Evolutionary conservation across 30 jellyfish, hydroid and myxozoan species (phyloP).

Genomic region (Rhopilema esculentum): DNA sequence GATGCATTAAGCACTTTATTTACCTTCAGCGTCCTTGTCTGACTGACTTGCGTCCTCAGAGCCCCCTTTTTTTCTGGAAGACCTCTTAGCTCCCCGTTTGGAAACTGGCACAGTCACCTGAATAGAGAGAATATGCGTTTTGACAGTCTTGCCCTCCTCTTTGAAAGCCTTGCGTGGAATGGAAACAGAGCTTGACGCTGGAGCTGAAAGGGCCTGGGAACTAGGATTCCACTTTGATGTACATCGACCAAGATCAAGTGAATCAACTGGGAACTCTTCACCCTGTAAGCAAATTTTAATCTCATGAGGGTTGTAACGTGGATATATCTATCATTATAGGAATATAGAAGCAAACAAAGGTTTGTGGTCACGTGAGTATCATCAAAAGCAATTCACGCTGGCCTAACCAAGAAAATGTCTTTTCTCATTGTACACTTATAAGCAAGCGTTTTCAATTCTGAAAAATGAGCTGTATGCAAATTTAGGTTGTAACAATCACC

Average conservation of each 20-base stretch:
- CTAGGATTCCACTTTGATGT: constrained; percentile 94
- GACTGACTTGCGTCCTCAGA: constrained; percentile 16
- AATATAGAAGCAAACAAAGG: background rate
- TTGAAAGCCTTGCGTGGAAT: constrained; percentile 80
- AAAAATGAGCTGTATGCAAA: too few relatives aligned
- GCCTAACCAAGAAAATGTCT: too few relatives aligned
- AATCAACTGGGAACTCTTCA: constrained; percentile 71
- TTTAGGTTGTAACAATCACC: too few relatives aligned
- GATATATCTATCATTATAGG: background rate
- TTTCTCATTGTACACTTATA: too few relatives aligned
- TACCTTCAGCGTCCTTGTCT: constrained; percentile 46
- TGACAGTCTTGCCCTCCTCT: constrained; percentile 65
- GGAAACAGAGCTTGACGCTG: constrained; percentile 63
- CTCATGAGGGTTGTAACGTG: too few relatives aligned
- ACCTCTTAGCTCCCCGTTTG: constrained; percentile 41
- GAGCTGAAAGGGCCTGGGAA: constrained; percentile 69
- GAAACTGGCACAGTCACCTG: constrained; percentile 74
- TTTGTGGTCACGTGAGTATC: background rate
- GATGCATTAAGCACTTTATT: background rate
- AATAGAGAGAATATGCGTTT: constrained; percentile 82
- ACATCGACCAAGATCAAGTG: constrained; percentile 81
- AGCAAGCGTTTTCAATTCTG: too few relatives aligned
- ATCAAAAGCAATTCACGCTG: background rate
- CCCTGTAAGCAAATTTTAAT: too few relatives aligned
- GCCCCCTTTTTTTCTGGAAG: constrained; percentile 14